phyloP scores from a whole-genome alignment of 2,888 invertebrate species.

The Augiades crinisus region DNA sequence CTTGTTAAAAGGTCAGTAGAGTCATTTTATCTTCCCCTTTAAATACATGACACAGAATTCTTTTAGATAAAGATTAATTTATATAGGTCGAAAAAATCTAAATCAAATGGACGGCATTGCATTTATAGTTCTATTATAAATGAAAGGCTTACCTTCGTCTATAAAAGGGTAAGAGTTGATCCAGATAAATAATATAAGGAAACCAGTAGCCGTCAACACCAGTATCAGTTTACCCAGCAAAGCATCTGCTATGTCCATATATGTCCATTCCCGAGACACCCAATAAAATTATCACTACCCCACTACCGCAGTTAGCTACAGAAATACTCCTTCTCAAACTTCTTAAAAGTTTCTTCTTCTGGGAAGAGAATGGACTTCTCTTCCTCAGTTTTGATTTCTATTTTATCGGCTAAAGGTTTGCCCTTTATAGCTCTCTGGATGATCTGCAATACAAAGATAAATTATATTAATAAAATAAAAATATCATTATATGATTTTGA shows the following conservation, averaged over 20 bases:
- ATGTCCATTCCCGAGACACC: conserved; percentile 5
- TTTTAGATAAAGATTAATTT: too few species aligned
- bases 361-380: conserved; percentile 84
- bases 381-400: conserved; percentile 60
- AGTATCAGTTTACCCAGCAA: conserved; percentile 82
- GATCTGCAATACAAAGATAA: conserved; percentile 59
- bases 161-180: conserved; percentile 86
- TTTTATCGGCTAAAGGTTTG: conserved; percentile 62
- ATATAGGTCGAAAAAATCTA: too few species aligned
- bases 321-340: conserved; percentile 85
- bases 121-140: too few species aligned
- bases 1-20: too few species aligned
- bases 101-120: too few species aligned
- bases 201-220: conserved; percentile 71
- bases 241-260: conserved; percentile 81
- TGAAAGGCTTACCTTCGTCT: conserved; percentile 72
- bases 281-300: background rate
- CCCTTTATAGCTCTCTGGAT: conserved; percentile 79
- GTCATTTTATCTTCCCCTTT: too few species aligned
- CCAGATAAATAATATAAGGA: conserved; percentile 84
- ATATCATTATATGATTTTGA: too few species aligned
- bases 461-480: too few species aligned
- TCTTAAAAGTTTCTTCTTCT: conserved; percentile 82
- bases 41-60: too few species aligned
- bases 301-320: conserved; percentile 55